phyloP scores from a whole-genome alignment of 2,113 vertebrate genomes.

The Upupa epops region DNA sequence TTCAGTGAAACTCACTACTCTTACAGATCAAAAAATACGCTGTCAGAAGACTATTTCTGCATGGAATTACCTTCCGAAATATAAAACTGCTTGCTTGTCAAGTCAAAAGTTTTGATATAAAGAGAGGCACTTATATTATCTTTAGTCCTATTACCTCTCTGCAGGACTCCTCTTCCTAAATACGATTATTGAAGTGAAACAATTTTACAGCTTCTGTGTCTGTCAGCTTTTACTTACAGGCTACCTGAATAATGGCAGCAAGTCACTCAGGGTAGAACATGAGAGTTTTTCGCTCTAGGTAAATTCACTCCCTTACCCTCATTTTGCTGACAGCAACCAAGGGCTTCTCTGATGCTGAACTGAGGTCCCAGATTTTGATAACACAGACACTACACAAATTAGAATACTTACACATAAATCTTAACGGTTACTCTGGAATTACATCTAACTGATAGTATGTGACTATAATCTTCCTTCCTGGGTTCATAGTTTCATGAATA shows the following conservation, averaged over 20 bases:
- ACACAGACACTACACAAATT: neutral
- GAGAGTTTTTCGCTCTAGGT: neutral
- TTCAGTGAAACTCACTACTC: neutral
- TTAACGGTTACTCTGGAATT: neutral
- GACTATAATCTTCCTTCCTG: neutral
- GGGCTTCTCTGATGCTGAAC: neutral
- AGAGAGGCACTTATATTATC: constrained; percentile 26
- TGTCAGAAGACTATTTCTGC: constrained; percentile 12
- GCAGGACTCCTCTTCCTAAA: neutral
- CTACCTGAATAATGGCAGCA: neutral
- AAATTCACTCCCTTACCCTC: neutral
- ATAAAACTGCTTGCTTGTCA: constrained; percentile 13
- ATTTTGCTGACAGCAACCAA: neutral
- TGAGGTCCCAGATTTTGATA: neutral
- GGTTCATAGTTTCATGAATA: neutral
- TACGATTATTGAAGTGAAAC: constrained; percentile 19
- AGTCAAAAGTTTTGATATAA: constrained; percentile 9
- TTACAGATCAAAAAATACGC: constrained; percentile 21
- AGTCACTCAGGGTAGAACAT: neutral
- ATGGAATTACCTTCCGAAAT: constrained; percentile 24
- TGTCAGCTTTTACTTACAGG: neutral
- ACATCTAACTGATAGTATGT: neutral
- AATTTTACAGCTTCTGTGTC: neutral
- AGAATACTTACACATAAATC: neutral
- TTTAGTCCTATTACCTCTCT: neutral